Evolutionary conservation across 35 echinoderm and acorn worm species (phyloP), one percentile per base, ranked within the genome.

Genomic region (Ophioderma brevispina): DNA sequence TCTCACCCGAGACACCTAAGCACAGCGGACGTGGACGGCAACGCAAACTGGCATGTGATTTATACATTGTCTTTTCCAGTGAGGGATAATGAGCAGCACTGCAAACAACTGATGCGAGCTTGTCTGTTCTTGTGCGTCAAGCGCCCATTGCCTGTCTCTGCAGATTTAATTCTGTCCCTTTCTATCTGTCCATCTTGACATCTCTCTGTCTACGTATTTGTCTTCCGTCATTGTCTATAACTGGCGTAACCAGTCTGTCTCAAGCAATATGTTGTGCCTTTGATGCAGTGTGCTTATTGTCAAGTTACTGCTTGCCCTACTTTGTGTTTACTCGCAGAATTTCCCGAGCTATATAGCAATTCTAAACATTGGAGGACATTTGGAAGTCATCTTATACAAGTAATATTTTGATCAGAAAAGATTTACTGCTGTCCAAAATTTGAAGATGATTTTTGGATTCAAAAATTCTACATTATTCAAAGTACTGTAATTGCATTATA

Each of bases 161-260:
- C 23, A 25, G 1, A 70, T 70, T 30, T 30, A 6, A 70, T 25
- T 30, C 59, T 70, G 59, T 70, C 59, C 59, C 59, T 70, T 70
- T 70, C 59, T 30, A 70, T 70, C 15, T 25, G 59, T 70, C 59
- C 59, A 70, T 30, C 59, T 25, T 70, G 59, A 70, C 59, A 25
- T 70, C 59, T 70, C 59, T 70, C 28, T 70, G 59, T 70, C 59
- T 70, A 70, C n/a, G 59, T 70, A 70, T 70, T 70, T 70, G 59
- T 70, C 28, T 70, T 70, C 59, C 28, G 59, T 70, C 59, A 70
- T 25, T 70, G 59, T 25, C 59, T 70, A 70, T 70, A 25, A 15
- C 59, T 2, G 1, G n/a, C 6, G 59, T 30, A 70, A 70, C 59
- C 59, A 70, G 28, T 70, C 59, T 70, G 59, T 70, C 59, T 70